Percentiles rank a stretch among this genome's conserved stretches.
phyloP scores from a whole-genome alignment of 2,113 vertebrate species.

The Equus quagga region DNA sequence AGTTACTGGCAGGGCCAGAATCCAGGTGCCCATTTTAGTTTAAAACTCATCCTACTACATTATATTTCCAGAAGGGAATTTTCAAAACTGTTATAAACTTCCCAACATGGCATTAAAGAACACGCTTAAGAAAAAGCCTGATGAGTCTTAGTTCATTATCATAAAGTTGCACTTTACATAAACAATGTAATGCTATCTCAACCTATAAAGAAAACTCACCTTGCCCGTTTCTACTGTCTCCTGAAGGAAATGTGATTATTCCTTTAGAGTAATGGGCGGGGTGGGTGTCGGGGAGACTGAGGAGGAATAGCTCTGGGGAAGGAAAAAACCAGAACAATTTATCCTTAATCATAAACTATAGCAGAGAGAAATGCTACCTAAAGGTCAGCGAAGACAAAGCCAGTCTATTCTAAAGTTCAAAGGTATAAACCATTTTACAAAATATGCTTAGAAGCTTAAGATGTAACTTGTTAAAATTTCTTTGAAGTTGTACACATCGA shows the following conservation, averaged over 20 bases:
- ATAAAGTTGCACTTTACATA: background rate
- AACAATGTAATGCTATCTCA: background rate
- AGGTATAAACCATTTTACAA: constrained; percentile 73
- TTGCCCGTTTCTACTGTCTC: background rate
- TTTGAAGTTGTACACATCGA: constrained; percentile 50
- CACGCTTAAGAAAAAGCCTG: background rate
- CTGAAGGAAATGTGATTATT: constrained; percentile 36
- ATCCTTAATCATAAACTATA: constrained; percentile 74
- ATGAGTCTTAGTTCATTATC: background rate
- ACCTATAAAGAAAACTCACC: background rate
- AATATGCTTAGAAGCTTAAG: constrained; percentile 67
- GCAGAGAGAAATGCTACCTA: constrained; percentile 66
- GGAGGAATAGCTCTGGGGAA: background rate
- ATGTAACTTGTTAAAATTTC: constrained; percentile 58
- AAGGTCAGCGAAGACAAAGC: constrained; percentile 68
- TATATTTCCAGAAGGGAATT: background rate
- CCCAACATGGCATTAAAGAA: background rate
- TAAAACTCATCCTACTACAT: background rate
- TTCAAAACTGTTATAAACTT: background rate
- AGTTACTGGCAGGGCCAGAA: background rate
- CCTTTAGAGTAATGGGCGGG: background rate
- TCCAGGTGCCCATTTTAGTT: background rate
- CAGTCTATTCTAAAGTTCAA: constrained; percentile 77
- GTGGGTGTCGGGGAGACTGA: background rate
- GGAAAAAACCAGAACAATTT: constrained; percentile 45